phyloP scores from a whole-genome alignment of 2,113 vertebrate genomes.

The Formicarius rufipectus region DNA sequence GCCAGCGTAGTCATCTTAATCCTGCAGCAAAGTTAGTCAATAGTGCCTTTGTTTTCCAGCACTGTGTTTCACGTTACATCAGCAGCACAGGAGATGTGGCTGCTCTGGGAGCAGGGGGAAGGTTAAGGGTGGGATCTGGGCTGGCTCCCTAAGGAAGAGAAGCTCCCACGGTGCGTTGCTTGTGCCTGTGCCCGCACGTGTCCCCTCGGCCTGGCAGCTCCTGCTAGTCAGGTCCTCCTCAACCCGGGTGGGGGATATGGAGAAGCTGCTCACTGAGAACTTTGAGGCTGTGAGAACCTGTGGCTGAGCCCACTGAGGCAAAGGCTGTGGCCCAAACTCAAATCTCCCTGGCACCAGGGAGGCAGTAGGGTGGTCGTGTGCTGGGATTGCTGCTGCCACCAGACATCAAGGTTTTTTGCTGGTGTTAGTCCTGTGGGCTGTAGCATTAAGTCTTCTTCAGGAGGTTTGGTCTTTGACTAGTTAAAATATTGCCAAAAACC shows the following conservation, averaged over 20 bases:
- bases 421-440: not conserved
- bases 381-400: not conserved
- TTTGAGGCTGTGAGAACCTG: not conserved
- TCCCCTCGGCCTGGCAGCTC: not conserved
- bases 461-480: not conserved
- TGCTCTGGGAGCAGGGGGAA: not conserved
- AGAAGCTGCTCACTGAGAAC: not conserved
- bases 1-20: conserved; percentile 54
- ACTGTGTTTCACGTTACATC: conserved; percentile 8
- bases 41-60: conserved; percentile 61
- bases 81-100: not conserved
- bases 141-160: not conserved
- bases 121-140: not conserved
- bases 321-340: not conserved
- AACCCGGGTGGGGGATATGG: fast-evolving
- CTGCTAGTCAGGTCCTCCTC: fast-evolving
- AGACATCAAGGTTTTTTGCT: not conserved
- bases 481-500: not conserved
- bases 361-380: fast-evolving
- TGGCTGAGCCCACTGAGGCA: not conserved
- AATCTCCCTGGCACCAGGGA: not conserved
- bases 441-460: not conserved
- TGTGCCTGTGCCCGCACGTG: not conserved
- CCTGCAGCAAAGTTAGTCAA: conserved; percentile 48
- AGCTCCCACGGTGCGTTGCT: not conserved